Evolutionary conservation across 2,888 invertebrate species (phyloP), one percentile per base, ranked within the genome.

Genomic region (Drosophila mayaguana): DNA sequence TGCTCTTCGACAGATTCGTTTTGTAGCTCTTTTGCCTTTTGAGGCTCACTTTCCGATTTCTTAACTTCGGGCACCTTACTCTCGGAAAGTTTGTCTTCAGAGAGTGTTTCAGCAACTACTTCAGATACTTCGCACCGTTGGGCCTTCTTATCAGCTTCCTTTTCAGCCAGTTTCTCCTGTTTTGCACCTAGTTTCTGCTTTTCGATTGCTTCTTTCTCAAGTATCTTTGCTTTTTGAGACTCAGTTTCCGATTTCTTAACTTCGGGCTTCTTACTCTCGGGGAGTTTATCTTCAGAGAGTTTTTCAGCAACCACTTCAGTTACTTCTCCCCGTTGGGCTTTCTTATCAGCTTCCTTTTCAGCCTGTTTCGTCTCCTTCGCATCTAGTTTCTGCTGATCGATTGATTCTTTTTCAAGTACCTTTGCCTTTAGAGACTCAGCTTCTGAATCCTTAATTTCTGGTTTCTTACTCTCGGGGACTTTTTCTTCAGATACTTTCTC

Each of bases 181-280:
- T 59, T 16, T 0, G 1, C 2, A 7, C 25, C 36, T 1, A 38
- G 0, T 16, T 51, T 32, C 14, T 68, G 48, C 8, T 48, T 57
- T n/a, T 75, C 61, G 0, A 69, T 40, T 1, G 16, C 48, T 22
- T 63, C 22, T 50, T 66, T 38, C 8, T 67, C 60, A 0, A 56
- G 25, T 0, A 64, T 7, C 36, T 53, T 65, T 0, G 43, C 56
- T 22, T 56, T 60, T 20, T 42, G 22, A 25, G 63, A 18, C 20
- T 71, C 53, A 2, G n/a, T 1, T 16, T 73, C 45, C 7, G 66
- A 60, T 6, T 81, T 73, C 20, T 66, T 48, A 1, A 67, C 25
- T 59, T 36, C n/a, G 4, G 5, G 3, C 0, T 42, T 51, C 42
- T 42, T 16, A 14, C n/a, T 32, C n/a, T 51, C 60, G 0, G 16